Evolutionary conservation across 2,797 vertebrate genomes (phyloP), one percentile per base, ranked within the genome.

Genomic region (Corythornis leucogaster): DNA sequence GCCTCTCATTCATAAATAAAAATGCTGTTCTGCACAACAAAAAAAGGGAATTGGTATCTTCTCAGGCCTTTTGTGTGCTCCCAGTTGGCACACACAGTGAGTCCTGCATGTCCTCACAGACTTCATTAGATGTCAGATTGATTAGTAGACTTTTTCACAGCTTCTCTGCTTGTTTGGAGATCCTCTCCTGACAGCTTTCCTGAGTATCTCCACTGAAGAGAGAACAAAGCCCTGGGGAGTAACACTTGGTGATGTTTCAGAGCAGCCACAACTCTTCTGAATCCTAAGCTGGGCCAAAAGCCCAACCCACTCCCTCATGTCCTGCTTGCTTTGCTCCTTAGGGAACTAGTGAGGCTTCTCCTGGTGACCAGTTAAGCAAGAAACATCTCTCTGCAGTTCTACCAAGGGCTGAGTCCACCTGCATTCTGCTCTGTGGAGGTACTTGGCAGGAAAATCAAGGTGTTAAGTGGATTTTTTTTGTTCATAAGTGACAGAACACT

Each of bases 51-150:
- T 81, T 55, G 84, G 0, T 63, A 74, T 58, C 18, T 81, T 43
- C 31, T 74, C 24, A 45, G 80, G 58, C 26, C 3, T 61, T 62
- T 28, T 30, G 18, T 58, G 30, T 31, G 59, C 61, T 95, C 54
- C 50, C 62, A 82, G 57, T 48, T 87, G 48, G 53, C 77, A 54
- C 28, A 57, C 21, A 51, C 17, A 80, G 1, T 1, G 24, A 70
- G 24, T 43, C 35, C 35, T 69, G 19, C 86, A 67, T 31, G 17
- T 78, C 90, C 81, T 89, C 17, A 5, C 9, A 76, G 79, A 51
- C 73, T 94, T 85, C 79, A 78, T 51, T 87, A 93, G 24, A 75
- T 31, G 30, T 42, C 62, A 53, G 64, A 92, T 43, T 43, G 54
- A 94, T 83, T 77, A 75, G 69, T 12, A 87, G 53, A 62, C 63